These are phyloP conservation scores for Nerophis lumbriciformis DNA, from an alignment of 2,113 vertebrate species.

Conservation along the genomic window DNA sequence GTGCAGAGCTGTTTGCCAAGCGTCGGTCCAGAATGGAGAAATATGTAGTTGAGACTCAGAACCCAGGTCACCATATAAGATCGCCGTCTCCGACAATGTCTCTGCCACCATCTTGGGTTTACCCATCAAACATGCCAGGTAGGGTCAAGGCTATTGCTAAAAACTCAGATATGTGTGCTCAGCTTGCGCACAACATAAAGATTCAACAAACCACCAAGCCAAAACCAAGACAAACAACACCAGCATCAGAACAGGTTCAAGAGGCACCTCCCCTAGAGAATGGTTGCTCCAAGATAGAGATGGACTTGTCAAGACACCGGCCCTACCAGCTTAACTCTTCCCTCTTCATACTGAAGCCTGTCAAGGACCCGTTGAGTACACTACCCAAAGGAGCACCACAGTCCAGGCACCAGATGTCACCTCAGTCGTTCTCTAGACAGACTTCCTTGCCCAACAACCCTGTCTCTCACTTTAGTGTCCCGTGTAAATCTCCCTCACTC, in stretches of 20 bases:
- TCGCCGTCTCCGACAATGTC: conserved; percentile 92
- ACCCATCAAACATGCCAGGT: conserved; percentile 76
- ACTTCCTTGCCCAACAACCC: conserved; percentile 69
- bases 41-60: conserved; percentile 79
- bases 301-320: conserved; percentile 83
- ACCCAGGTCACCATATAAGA: conserved; percentile 60
- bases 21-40: conserved; percentile 95
- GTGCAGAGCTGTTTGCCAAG: conserved; percentile 88
- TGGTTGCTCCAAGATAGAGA: conserved; percentile 79
- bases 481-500: conserved; percentile 65
- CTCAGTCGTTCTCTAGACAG: conserved; percentile 62
- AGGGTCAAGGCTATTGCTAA: conserved; percentile 74
- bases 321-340: conserved; percentile 88
- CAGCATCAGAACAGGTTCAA: conserved; percentile 50
- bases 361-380: conserved; percentile 74
- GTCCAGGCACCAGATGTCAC: conserved; percentile 57
- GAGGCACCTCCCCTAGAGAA: conserved; percentile 74
- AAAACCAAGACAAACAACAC: conserved; percentile 46
- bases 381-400: conserved; percentile 76
- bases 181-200: conserved; percentile 64
- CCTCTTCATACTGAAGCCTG: conserved; percentile 85
- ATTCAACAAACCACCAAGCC: conserved; percentile 64
- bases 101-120: conserved; percentile 94
- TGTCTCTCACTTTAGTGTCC: conserved; percentile 67
- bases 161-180: conserved; percentile 67